Percentiles rank a stretch among this genome's conserved stretches.
Evolutionary conservation across 2,113 vertebrate species (phyloP).

Genomic region (Rhea americana): DNA sequence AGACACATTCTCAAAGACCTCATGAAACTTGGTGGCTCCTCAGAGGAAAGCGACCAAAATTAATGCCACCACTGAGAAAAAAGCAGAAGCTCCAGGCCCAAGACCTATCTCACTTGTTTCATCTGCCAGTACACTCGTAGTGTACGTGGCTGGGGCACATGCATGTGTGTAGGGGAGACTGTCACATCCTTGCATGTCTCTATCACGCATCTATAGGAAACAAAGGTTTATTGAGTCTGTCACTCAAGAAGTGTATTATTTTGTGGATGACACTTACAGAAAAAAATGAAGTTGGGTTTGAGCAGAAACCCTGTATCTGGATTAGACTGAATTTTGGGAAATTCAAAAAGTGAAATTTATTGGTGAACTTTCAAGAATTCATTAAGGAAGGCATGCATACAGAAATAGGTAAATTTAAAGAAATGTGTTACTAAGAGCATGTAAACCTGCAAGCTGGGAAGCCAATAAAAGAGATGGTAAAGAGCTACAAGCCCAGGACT

Average conservation of each 20-base stretch:
- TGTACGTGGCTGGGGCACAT: background rate
- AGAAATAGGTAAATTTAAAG: background rate
- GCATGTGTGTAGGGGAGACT: fast-evolving
- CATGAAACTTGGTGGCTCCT: background rate
- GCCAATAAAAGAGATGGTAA: background rate
- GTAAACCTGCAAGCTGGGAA: background rate
- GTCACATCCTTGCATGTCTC: background rate
- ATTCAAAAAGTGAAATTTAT: background rate
- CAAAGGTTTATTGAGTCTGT: background rate
- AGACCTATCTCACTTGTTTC: background rate
- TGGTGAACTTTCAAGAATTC: background rate
- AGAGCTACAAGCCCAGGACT: background rate
- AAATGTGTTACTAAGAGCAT: background rate
- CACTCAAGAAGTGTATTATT: background rate
- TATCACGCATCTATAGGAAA: background rate
- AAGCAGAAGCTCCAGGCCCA: background rate
- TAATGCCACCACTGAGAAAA: background rate
- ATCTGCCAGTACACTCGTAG: background rate
- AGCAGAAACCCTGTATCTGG: background rate
- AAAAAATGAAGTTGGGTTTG: background rate
- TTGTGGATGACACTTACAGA: background rate
- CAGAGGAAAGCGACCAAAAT: background rate
- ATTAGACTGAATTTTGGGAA: background rate
- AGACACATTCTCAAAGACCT: background rate
- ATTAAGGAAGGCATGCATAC: background rate